phyloP scores from a whole-genome alignment of 1,140 invertebrate species.

The Psix sp. region DNA sequence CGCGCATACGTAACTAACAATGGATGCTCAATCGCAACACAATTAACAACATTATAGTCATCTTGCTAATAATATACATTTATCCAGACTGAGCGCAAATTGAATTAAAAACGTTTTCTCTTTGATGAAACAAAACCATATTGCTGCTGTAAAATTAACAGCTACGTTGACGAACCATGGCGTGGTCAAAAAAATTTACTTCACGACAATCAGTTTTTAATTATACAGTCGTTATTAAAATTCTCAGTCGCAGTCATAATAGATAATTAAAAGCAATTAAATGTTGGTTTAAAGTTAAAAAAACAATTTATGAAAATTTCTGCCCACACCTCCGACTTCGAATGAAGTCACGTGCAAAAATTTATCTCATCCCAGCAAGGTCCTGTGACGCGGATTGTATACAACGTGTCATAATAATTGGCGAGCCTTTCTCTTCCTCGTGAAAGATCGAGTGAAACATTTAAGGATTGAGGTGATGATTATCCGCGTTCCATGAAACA shows the following conservation, averaged over 20 bases:
- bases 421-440: slow-evolving; percentile 55
- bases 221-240: too few species aligned
- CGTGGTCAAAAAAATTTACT: too few species aligned
- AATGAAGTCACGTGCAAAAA: background rate
- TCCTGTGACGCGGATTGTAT: slow-evolving; percentile 21
- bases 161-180: too few species aligned
- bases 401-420: slow-evolving; percentile 38
- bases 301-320: too few species aligned
- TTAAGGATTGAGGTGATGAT: slow-evolving; percentile 30
- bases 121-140: too few species aligned
- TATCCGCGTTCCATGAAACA: slow-evolving; percentile 48
- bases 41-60: slow-evolving; percentile 59
- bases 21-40: slow-evolving; percentile 50
- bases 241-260: too few species aligned
- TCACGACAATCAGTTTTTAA: too few species aligned
- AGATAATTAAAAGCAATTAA: background rate
- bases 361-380: slow-evolving; percentile 31
- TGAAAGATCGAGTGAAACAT: slow-evolving; percentile 44
- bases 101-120: too few species aligned
- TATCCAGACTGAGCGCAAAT: background rate
- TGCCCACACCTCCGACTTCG: background rate
- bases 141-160: too few species aligned
- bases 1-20: slow-evolving; percentile 64
- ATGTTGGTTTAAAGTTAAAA: too few species aligned
- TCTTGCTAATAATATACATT: slow-evolving; percentile 14